Percentiles rank a stretch among this genome's conserved stretches.
These are phyloP conservation scores for Megamerina dolium DNA, from an alignment of 2,888 invertebrate genomes.

Conservation along the genomic window DNA sequence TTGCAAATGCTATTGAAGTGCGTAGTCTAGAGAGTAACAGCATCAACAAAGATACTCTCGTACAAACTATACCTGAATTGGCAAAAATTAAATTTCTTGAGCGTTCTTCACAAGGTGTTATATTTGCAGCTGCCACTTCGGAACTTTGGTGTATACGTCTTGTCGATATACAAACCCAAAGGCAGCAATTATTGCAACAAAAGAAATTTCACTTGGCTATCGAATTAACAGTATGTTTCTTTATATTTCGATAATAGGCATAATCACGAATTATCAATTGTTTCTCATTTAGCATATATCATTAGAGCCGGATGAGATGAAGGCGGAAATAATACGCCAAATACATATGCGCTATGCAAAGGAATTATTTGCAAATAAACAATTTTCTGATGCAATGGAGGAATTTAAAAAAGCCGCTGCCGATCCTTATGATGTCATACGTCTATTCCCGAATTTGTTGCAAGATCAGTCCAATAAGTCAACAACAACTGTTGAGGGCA, in stretches of 20 bases:
- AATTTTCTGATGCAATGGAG: conserved; percentile 85
- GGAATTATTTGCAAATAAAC: conserved; percentile 82
- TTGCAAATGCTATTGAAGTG: conserved; percentile 77
- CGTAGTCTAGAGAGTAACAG: conserved; percentile 76
- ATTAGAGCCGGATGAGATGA: conserved; percentile 73
- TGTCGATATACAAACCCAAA: conserved; percentile 76
- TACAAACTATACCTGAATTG: conserved; percentile 74
- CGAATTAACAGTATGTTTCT: conserved; percentile 70
- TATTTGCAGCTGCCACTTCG: conserved; percentile 81
- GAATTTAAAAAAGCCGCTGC: conserved; percentile 85
- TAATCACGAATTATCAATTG: not conserved
- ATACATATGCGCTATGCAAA: conserved; percentile 88
- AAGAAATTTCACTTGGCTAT: conserved; percentile 93
- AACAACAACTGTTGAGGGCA: conserved; percentile 15
- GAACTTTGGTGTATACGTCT: conserved; percentile 84
- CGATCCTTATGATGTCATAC: conserved; percentile 92
- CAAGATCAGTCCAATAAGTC: conserved; percentile 35
- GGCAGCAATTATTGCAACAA: conserved; percentile 74
- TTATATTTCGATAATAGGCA: not conserved
- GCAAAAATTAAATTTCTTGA: conserved; percentile 70
- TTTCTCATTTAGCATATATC: conserved; percentile 63
- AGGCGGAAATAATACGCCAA: conserved; percentile 71
- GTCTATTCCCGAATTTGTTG: conserved; percentile 82
- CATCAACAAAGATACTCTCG: conserved; percentile 52
- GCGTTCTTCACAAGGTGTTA: conserved; percentile 67